Conservation (phyloP, 2,113 vertebrate genomes). For the Mastomys natalensis region DNA sequence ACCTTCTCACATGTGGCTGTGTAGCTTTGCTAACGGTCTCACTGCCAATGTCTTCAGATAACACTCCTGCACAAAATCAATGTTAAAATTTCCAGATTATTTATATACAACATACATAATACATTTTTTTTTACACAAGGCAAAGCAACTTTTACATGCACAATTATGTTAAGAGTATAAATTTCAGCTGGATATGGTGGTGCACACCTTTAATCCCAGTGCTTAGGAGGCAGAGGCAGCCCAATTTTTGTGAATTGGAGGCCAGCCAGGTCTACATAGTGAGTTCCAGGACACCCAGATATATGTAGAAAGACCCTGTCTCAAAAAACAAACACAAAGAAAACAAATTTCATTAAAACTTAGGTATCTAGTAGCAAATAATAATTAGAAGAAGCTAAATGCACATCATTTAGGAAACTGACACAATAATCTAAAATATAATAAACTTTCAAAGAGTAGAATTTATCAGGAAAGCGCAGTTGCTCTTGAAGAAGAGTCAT, state of each 20-base stretch:
- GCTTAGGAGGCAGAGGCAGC: neutral
- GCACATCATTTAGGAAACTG: neutral
- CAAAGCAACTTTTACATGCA: constrained; percentile 20
- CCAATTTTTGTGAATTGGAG: neutral
- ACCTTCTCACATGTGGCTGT: constrained; percentile 63
- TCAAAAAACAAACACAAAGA: neutral
- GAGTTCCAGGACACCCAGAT: neutral
- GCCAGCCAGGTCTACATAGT: neutral
- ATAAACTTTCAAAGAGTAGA: neutral
- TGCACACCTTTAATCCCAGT: neutral
- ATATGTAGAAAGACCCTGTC: neutral
- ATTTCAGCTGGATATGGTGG: neutral
- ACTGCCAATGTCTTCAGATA: constrained; percentile 32
- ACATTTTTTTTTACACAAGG: neutral
- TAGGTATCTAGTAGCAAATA: neutral
- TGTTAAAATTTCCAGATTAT: constrained; percentile 53
- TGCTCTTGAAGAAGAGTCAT: neutral
- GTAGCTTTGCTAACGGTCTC: neutral
- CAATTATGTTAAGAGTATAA: neutral
- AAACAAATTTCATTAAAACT: neutral
- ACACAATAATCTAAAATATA: neutral
- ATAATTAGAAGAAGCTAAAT: neutral
- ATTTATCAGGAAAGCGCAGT: neutral
- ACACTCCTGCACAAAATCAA: constrained; percentile 63
- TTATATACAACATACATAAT: neutral